Evolutionary conservation across 2,888 invertebrate genomes (phyloP).

Genomic region (Andrena praecox): DNA sequence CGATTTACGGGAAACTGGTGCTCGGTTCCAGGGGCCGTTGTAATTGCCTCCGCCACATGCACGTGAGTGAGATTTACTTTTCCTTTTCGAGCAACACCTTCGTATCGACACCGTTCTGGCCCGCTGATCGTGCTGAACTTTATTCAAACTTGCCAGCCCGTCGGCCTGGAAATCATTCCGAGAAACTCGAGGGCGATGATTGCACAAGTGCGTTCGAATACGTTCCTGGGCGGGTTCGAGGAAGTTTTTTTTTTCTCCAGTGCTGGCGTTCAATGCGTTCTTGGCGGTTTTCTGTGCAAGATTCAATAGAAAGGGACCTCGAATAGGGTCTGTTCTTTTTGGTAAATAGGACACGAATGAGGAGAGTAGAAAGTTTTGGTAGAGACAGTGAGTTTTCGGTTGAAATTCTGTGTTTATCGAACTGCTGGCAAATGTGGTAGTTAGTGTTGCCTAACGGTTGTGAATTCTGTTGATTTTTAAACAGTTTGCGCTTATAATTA

Average conservation of each 20-base stretch:
- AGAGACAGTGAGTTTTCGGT: no score
- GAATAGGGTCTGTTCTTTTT: no score
- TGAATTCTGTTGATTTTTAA: no score
- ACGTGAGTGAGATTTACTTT: constrained; percentile 55
- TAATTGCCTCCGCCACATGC: constrained; percentile 5
- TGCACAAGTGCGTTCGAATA: constrained; percentile 29
- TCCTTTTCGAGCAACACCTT: constrained; percentile 30
- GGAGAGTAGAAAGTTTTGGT: no score
- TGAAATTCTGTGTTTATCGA: no score
- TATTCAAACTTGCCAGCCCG: constrained; percentile 26
- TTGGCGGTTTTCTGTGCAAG: no score
- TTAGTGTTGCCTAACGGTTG: no score
- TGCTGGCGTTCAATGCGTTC: no score
- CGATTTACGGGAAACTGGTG: background rate
- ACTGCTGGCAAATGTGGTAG: no score
- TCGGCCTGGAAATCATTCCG: constrained; percentile 32
- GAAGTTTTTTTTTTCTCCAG: background rate
- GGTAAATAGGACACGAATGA: no score
- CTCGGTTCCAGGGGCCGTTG: background rate
- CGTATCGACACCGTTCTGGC: constrained; percentile 51
- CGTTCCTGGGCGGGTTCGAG: background rate
- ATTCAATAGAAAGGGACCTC: no score
- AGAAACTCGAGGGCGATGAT: constrained; percentile 50
- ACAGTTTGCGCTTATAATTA: no score
- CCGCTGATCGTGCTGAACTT: constrained; percentile 52